These are phyloP conservation scores for Tetragnatha montana DNA, from an alignment of 2,888 invertebrate genomes.

Conservation along the genomic window DNA sequence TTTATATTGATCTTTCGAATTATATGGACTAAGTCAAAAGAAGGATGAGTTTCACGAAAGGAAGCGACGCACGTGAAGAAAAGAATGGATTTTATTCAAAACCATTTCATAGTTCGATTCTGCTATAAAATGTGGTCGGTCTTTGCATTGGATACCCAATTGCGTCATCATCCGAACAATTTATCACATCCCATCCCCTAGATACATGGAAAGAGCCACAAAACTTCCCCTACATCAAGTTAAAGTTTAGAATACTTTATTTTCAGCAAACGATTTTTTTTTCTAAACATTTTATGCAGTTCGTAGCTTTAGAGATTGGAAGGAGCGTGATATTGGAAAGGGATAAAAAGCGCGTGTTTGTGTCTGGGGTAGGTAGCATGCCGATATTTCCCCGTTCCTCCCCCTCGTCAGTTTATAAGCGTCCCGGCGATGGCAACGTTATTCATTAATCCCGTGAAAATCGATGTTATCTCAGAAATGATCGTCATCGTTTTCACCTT, in stretches of 20 bases:
- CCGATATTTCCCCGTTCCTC: background rate
- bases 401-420: background rate
- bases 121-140: background rate
- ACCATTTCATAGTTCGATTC: background rate
- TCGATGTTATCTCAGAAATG: background rate
- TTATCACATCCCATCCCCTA: background rate
- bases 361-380: background rate
- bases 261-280: background rate
- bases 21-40: background rate
- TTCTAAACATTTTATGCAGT: background rate
- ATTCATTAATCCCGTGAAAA: background rate
- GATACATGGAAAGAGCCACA: background rate
- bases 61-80: background rate
- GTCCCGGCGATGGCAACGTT: background rate
- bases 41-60: background rate
- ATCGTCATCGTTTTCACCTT: background rate
- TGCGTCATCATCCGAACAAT: background rate
- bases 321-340: background rate
- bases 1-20: background rate
- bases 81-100: background rate
- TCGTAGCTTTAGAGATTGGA: background rate
- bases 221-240: background rate
- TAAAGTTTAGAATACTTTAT: background rate
- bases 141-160: background rate
- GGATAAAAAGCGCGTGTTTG: background rate